Evolutionary conservation across 1,140 invertebrate species (phyloP).

Genomic region (Dendrolimus kikuchii): DNA sequence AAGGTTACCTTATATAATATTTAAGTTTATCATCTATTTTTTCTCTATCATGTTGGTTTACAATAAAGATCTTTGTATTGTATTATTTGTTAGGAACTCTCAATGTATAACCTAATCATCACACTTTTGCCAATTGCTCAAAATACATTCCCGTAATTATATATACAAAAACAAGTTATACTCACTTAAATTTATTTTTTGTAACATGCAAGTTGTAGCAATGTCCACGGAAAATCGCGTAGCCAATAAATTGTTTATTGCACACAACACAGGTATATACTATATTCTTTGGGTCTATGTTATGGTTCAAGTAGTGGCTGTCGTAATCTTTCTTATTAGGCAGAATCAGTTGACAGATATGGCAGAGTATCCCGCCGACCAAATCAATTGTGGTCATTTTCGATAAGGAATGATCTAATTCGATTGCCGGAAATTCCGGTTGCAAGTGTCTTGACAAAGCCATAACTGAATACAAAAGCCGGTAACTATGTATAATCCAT

Average conservation of each 20-base stretch:
- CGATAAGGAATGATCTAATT: conserved; percentile 5
- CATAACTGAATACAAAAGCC: no score
- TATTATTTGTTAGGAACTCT: no score
- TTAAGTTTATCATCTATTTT: no score
- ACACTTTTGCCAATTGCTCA: no score
- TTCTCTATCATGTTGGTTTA: no score
- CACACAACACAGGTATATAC: conserved; percentile 56
- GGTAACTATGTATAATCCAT: conserved; percentile 51
- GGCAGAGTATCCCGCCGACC: conserved; percentile 55
- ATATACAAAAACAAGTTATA: conserved; percentile 8
- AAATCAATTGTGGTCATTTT: conserved; percentile 57
- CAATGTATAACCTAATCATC: no score
- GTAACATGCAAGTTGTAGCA: conserved; percentile 52
- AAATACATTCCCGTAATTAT: no score
- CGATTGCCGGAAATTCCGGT: background rate
- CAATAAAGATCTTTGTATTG: no score
- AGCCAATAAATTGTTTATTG: conserved; percentile 40
- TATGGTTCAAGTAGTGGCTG: conserved; percentile 42
- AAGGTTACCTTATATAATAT: no score
- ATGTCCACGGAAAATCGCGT: conserved; percentile 57
- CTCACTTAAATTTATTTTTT: conserved; percentile 56
- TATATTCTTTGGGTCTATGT: conserved; percentile 28
- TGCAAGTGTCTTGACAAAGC: no score
- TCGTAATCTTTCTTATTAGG: conserved; percentile 54
- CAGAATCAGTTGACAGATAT: conserved; percentile 44